These are phyloP conservation scores for Myotis brandtii DNA, from an alignment of 2,113 vertebrate species.

Conservation along the genomic window DNA sequence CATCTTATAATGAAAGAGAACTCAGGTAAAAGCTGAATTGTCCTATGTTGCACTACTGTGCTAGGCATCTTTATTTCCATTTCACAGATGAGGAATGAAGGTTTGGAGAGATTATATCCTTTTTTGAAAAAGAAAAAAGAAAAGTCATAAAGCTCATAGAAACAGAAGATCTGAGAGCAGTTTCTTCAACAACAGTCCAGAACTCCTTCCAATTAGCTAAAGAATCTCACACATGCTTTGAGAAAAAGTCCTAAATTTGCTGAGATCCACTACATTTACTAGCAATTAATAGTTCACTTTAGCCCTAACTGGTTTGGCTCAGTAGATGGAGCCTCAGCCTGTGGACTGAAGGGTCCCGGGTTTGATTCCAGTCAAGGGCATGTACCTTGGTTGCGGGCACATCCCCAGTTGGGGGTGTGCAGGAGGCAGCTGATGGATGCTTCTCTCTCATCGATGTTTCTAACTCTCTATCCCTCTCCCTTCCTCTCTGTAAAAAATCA, in stretches of 20 bases:
- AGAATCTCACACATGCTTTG: neutral
- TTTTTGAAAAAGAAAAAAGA: slow-evolving; percentile 5
- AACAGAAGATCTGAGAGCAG: neutral
- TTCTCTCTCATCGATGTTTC: too few relatives aligned
- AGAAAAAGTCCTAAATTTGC: neutral
- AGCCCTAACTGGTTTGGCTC: too few relatives aligned
- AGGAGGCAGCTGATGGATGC: too few relatives aligned
- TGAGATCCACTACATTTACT: neutral
- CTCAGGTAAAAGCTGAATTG: neutral
- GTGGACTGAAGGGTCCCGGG: too few relatives aligned
- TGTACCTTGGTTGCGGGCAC: too few relatives aligned
- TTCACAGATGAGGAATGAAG: neutral
- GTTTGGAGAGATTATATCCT: neutral
- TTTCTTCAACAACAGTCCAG: neutral
- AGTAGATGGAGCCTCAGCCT: too few relatives aligned
- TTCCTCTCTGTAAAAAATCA: too few relatives aligned
- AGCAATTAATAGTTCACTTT: neutral
- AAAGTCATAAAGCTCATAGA: neutral
- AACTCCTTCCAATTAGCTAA: neutral
- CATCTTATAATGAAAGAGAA: neutral
- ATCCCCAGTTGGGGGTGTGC: too few relatives aligned
- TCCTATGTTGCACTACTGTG: neutral
- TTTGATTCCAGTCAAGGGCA: too few relatives aligned
- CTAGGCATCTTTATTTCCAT: neutral
- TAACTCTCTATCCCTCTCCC: neutral